Base-by-base conservation (phyloP, 35 echinoderm and acorn worm genomes). In the Ptychodera flava region DNA sequence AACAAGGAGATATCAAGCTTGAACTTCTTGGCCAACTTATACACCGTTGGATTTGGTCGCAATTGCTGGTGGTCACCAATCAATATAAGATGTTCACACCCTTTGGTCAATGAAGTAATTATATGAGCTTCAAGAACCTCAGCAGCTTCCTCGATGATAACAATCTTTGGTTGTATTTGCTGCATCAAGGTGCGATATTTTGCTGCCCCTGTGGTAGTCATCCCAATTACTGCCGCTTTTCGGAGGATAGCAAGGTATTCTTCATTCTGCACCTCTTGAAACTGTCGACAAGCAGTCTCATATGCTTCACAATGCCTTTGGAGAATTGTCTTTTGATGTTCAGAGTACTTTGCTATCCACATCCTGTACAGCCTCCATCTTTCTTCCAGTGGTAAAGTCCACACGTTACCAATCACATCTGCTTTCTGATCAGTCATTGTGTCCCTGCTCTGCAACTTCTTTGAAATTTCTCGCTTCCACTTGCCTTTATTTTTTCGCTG, bases 31-130 rank as follows among this genome's bases (percentile, higher is more conserved):
- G 90, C 90, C 33, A 91, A 37, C 15, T 75, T 35, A 33, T 82
- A 87, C 27, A 91, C 90, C 12, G 82, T 78, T 75, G 90, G 90
- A 52, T 87, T 87, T 35, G 85, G 90, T 53, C 85, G 33, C 0
- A 91, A 78, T 78, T 91, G 85, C n/a, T 91, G 90, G 79, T 91
- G 90, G 77, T 91, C 90, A 76, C 90, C 90, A 36, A 91, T 91
- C 33, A 91, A 45, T 52, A 91, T 91, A 1, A 91, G 85, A 27
- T 91, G 90, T 83, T 91, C 78, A 83, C 90, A 91, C n/a, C 75
- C 31, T n/a, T 86, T 28, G 37, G 53, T 78, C n/a, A 91, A 75
- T 29, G 79, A 45, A 29, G 90, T 78, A 1, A 87, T 38, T 0
- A 87, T 87, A 80, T 87, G 85, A 31, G 90, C 31, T 37, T 91